phyloP scores from a whole-genome alignment of 2,113 vertebrate species.

The Lichenostomus cassidix region DNA sequence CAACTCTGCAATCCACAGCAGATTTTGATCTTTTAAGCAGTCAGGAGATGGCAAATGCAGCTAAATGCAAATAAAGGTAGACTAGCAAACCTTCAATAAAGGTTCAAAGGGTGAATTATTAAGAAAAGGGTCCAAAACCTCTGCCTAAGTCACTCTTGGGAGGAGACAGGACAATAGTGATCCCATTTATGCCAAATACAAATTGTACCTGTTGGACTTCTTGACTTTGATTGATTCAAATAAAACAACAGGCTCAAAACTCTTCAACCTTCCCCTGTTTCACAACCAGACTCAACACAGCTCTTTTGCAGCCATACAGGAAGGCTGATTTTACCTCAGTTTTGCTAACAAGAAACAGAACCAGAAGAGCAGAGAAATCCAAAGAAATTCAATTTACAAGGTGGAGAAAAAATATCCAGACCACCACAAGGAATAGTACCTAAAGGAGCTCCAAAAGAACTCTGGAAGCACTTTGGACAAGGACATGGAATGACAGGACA shows the following conservation, averaged over 20 bases:
- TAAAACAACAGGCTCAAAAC: not conserved
- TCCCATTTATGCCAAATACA: not conserved
- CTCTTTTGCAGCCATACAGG: not conserved
- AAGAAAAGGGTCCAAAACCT: not conserved
- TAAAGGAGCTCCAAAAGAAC: not conserved
- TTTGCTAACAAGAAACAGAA: not conserved
- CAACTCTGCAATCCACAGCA: not conserved
- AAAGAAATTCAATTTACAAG: not conserved
- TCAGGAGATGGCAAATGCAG: not conserved
- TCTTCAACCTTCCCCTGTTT: not conserved
- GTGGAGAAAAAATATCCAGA: not conserved
- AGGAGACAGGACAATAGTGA: not conserved
- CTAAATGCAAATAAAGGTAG: not conserved
- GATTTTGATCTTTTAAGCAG: not conserved
- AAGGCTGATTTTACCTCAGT: not conserved
- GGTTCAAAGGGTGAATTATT: not conserved
- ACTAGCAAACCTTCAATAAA: not conserved
- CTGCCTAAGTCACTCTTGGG: not conserved
- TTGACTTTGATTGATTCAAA: not conserved
- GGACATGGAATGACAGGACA: not conserved
- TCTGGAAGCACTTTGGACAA: not conserved
- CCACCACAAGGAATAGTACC: not conserved
- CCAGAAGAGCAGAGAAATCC: not conserved
- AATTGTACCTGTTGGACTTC: not conserved
- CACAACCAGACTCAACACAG: not conserved